Evolutionary conservation across 2,113 vertebrate species (phyloP), one percentile per base, ranked within the genome.

Genomic region (Oncorhynchus tshawytscha): DNA sequence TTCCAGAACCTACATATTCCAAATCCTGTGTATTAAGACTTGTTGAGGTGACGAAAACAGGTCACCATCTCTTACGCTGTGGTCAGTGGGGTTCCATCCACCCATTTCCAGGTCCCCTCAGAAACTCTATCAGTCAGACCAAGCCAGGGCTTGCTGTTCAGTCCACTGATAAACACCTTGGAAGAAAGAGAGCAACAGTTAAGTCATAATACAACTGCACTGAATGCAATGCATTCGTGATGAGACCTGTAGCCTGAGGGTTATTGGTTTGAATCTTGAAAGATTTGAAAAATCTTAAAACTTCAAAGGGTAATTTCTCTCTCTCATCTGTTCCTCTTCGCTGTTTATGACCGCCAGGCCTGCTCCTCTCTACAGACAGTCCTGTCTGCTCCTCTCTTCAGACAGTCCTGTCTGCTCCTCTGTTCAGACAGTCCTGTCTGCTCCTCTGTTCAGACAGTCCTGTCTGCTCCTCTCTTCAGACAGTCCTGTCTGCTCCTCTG

Each of bases 341-440:
- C 51, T 73, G 22, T 64, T 39, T 74, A 78, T 48, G 24, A 69
- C 25, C 65, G 62, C 71, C 66, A 78, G 54, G 31, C 62, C 64
- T 73, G 77, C 77, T 5, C 51, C 71, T 65, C 31, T 18, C 24
- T 69, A 62, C 1, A 2, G 18, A 66, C 71, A 78, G 27, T 59
- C 54, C 67, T 13, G 34, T 6, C 51, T 49, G 27, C 77, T 69
- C 18, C 5, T 6, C 31, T 73, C 54, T 15, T 16, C 34, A 31
- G 31, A 31, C 5, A 31, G 5, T 31, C 31, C 31, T 31, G 29
- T 69, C 29, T 73, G 77, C 77, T 5, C 51, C 71, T 31, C 54
- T 39, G 7, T 39, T 39, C 34, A 34, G 31, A 31, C 31, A 31
- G 31, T 31, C 31, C 31, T 6, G 22, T 69, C 49, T 73, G 77